Evolutionary conservation across 2,888 invertebrate genomes (phyloP).

Genomic region (Automeris io): DNA sequence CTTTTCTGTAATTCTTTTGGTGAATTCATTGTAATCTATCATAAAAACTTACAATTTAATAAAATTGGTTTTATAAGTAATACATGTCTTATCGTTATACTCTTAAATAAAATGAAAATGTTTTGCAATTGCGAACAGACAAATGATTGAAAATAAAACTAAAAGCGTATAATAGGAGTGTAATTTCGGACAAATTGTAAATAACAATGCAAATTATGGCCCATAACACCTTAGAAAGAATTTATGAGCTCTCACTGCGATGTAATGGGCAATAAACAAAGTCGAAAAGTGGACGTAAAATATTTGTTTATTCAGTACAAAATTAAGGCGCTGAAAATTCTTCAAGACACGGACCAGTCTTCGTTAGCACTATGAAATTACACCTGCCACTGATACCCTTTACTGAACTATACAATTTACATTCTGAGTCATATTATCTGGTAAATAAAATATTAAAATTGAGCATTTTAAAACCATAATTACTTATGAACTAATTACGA

Average conservation of each 20-base stretch:
- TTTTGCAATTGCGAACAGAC: too few species aligned
- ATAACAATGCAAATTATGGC: conserved; percentile 38
- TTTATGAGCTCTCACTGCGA: conserved; percentile 35
- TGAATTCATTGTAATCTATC: too few species aligned
- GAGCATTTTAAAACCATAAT: too few species aligned
- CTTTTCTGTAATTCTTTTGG: too few species aligned
- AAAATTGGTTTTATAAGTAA: too few species aligned
- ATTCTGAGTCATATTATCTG: too few species aligned
- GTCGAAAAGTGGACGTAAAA: conserved; percentile 21
- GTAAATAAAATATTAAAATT: too few species aligned
- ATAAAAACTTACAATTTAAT: too few species aligned
- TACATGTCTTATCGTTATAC: too few species aligned
- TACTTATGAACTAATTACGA: too few species aligned
- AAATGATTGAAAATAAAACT: not conserved
- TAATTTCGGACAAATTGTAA: conserved; percentile 29
- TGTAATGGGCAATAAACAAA: conserved; percentile 35
- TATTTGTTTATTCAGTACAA: conserved; percentile 19
- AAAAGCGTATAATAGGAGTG: conserved; percentile 13
- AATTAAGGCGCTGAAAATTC: conserved; percentile 18
- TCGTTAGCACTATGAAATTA: not conserved
- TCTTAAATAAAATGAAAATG: too few species aligned
- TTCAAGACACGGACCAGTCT: not conserved
- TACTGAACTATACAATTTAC: too few species aligned
- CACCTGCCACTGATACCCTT: not conserved
- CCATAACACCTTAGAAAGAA: conserved; percentile 33